Evolutionary conservation across 2,888 invertebrate genomes (phyloP), one percentile per base, ranked within the genome.

Genomic region (Diogma glabrata): DNA sequence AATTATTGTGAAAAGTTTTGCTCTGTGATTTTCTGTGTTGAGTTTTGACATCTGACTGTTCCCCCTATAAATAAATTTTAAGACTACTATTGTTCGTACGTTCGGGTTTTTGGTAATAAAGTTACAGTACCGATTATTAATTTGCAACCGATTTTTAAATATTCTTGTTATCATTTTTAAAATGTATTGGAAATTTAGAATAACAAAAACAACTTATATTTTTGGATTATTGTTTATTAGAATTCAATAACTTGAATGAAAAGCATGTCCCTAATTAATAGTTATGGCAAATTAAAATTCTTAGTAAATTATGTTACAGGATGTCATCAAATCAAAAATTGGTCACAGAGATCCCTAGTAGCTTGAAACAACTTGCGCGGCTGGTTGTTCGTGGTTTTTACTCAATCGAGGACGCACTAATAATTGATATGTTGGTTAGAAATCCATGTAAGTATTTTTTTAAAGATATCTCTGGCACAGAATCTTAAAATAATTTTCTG

Each of bases 311-410:
- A 20, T 33, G n/a, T 33, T 8, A 14, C 20, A 43, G 43, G 12
- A 43, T 43, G 23, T 24, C 24, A 16, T 24, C 46, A 17, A 24
- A 46, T 24, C 23, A 22, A 16, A 23, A 24, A 6, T 46, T 24
- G 14, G 46, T 90, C 19, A 89, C 89, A 3, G 94, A 95, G 72
- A 89, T 96, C 33, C 96, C 96, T 16, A 91, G 89, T 67, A 88
- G 87, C 63, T 76, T 96, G 54, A 94, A 94, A 67, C 87, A 94
- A 68, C 72, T 96, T 52, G 92, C 93, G 17, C 78, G 95, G 51
- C 76, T 93, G 24, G 91, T 95, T 17, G 90, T 91, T 0, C 73
- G 95, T 60, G 95, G 93, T 3, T 96, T 96, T 72, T 96, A 95
- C 67, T 82, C 84, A 0, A 85, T 89, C 58, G 95, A 96, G 72